Percentiles rank a stretch among this genome's conserved stretches.
Evolutionary conservation across 2,797 vertebrate species (phyloP).

Genomic region (Crypturellus tataupa): DNA sequence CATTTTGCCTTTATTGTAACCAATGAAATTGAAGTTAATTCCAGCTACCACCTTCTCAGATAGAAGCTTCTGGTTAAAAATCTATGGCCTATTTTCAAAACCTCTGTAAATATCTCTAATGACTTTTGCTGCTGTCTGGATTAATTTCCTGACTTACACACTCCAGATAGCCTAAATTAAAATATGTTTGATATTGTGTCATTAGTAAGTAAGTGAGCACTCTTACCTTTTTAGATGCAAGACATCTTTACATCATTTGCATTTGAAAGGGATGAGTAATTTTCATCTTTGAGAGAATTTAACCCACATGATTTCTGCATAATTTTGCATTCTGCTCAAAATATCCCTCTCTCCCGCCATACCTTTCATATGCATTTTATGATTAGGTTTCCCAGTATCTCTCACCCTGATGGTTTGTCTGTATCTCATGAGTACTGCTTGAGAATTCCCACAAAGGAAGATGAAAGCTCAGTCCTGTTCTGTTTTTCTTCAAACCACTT

Average conservation of each 20-base stretch:
- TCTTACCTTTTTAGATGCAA: constrained; percentile 73
- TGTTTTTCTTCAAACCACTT: constrained; percentile 44
- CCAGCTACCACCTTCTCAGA: constrained; percentile 46
- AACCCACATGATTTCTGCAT: constrained; percentile 68
- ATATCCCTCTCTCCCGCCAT: constrained; percentile 60
- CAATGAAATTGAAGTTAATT: constrained; percentile 60
- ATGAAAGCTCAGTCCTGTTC: constrained; percentile 68
- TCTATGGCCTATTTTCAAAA: constrained; percentile 54
- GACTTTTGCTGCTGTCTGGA: constrained; percentile 43
- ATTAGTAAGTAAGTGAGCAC: constrained; percentile 68
- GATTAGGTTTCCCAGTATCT: constrained; percentile 48
- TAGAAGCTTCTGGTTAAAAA: constrained; percentile 49
- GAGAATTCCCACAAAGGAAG: constrained; percentile 36
- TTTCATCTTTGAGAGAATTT: constrained; percentile 69
- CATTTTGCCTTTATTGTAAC: constrained; percentile 16
- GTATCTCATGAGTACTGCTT: neutral
- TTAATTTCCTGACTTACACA: constrained; percentile 59
- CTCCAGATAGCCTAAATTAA: constrained; percentile 68
- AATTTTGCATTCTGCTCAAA: constrained; percentile 70
- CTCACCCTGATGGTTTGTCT: constrained; percentile 49
- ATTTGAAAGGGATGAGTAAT: constrained; percentile 81
- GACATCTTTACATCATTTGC: constrained; percentile 76
- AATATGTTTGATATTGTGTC: constrained; percentile 55
- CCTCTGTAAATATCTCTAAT: constrained; percentile 55
- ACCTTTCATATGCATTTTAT: constrained; percentile 64